Conservation (phyloP, 1,140 invertebrate genomes). For the Bicyclus anynana region DNA sequence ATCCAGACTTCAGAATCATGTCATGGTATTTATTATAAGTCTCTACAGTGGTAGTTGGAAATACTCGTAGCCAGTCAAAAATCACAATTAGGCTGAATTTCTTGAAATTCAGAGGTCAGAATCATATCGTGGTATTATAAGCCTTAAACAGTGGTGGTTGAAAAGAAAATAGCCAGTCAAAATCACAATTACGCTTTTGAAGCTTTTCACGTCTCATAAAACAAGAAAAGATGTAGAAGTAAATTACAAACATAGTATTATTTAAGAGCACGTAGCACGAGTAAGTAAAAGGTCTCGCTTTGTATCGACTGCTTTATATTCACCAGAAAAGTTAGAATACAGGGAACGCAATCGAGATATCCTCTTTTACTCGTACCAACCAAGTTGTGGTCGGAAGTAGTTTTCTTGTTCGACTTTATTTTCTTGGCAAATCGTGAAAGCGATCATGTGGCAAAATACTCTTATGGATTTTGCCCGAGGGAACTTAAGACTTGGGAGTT, state of each 20-base stretch:
- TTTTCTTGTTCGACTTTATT: slow-evolving; percentile 65
- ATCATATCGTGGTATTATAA: too few relatives aligned
- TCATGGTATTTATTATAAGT: too few relatives aligned
- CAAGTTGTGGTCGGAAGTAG: slow-evolving; percentile 50
- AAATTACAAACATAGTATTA: slow-evolving; percentile 3
- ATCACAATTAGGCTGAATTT: too few relatives aligned
- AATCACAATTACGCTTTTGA: too few relatives aligned
- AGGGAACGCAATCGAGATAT: slow-evolving; percentile 41
- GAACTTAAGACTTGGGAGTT: slow-evolving; percentile 68
- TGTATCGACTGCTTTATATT: slow-evolving; percentile 47
- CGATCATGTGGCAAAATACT: slow-evolving; percentile 73
- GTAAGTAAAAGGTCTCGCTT: slow-evolving; percentile 33
- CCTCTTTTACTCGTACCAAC: slow-evolving; percentile 64
- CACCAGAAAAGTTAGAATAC: slow-evolving; percentile 45
- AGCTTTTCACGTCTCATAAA: too few relatives aligned
- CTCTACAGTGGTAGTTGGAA: too few relatives aligned
- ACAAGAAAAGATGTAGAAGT: not conserved
- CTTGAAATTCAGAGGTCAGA: too few relatives aligned
- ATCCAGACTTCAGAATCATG: too few relatives aligned
- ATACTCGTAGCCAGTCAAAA: too few relatives aligned
- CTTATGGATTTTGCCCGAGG: slow-evolving; percentile 68
- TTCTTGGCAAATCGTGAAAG: slow-evolving; percentile 71
- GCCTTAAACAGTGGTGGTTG: too few relatives aligned
- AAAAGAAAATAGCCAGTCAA: too few relatives aligned
- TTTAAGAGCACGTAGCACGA: slow-evolving; percentile 33